These are phyloP conservation scores for Condylura cristata DNA, from an alignment of 2,113 vertebrate species.

Conservation along the genomic window DNA sequence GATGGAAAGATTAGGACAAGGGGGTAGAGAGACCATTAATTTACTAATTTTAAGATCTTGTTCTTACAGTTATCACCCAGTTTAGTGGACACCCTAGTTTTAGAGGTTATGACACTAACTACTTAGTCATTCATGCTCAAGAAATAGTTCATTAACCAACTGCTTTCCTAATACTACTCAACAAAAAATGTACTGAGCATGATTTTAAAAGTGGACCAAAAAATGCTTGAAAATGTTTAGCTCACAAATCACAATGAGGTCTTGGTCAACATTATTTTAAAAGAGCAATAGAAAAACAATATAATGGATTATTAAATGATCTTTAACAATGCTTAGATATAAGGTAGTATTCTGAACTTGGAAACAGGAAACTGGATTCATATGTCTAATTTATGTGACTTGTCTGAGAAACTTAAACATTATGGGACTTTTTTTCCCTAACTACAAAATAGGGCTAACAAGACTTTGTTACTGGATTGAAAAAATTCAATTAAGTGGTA, in stretches of 20 bases:
- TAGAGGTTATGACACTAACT: not conserved
- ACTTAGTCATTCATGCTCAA: not conserved
- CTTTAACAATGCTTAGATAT: not conserved
- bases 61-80: not conserved
- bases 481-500: not conserved
- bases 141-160: not conserved
- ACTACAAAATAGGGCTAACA: not conserved
- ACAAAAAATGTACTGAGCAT: conserved; percentile 1
- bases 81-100: not conserved
- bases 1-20: not conserved
- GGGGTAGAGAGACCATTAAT: not conserved
- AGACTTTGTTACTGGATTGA: not conserved
- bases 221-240: not conserved
- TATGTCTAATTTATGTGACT: not conserved
- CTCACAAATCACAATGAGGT: not conserved
- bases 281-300: not conserved
- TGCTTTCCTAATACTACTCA: not conserved
- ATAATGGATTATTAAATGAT: not conserved
- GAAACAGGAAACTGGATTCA: not conserved
- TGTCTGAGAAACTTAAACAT: not conserved
- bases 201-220: not conserved
- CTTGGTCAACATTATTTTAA: not conserved
- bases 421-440: not conserved
- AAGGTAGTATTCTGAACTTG: not conserved
- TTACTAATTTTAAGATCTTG: not conserved